phyloP scores from a whole-genome alignment of 2,113 vertebrate genomes.

The Chrysochloris asiatica region DNA sequence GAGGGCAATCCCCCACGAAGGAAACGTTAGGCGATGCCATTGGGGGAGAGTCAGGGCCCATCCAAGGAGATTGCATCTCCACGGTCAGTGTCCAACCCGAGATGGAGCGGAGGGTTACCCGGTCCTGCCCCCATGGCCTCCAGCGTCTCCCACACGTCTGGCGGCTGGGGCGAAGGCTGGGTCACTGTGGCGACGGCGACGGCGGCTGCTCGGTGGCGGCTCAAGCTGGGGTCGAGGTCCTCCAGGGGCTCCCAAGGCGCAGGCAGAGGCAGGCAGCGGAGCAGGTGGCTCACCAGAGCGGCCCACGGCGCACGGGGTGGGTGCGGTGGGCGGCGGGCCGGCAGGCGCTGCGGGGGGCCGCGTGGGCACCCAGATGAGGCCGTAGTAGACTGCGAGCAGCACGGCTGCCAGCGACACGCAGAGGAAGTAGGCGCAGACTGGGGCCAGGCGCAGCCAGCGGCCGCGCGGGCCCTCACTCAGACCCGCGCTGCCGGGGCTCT shows the following conservation, averaged over 20 bases:
- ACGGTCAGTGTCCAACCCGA: neutral
- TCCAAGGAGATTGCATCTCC: neutral
- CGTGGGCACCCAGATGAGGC: constrained; percentile 88
- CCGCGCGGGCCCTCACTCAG: constrained; percentile 81
- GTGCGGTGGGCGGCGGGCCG: constrained; percentile 63
- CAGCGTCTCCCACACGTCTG: neutral
- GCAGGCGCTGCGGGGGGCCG: constrained; percentile 67
- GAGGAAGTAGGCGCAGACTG: constrained; percentile 89
- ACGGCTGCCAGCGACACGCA: constrained; percentile 91
- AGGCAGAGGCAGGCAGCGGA: neutral
- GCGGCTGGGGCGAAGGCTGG: neutral
- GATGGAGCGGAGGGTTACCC: neutral
- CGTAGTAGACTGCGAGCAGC: constrained; percentile 91
- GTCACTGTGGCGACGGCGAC: constrained; percentile 33
- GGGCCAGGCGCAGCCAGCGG: constrained; percentile 91
- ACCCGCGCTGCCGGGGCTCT: constrained; percentile 87
- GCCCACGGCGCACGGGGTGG: constrained; percentile 61
- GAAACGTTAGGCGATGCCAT: neutral
- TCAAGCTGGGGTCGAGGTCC: constrained; percentile 51
- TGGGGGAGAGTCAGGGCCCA: neutral
- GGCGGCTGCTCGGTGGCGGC: constrained; percentile 62
- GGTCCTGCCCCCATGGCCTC: neutral
- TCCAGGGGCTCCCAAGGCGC: constrained; percentile 36
- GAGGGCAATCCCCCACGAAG: neutral
- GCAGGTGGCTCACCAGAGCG: constrained; percentile 14